Evolutionary conservation across 2,888 invertebrate genomes (phyloP).

Genomic region (Pheosia tremula): DNA sequence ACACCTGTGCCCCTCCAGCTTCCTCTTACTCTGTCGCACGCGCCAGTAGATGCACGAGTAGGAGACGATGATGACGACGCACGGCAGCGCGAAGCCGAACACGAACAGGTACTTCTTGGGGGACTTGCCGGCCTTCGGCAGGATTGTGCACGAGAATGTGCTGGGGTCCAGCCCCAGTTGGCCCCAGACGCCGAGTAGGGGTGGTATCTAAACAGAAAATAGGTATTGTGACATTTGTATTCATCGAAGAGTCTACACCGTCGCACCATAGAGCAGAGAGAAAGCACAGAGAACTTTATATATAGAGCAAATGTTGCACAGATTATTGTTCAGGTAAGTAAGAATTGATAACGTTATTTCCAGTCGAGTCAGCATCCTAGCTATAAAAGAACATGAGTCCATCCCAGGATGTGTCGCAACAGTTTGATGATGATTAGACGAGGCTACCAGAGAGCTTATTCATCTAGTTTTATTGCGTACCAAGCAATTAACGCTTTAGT

Average conservation of each 20-base stretch:
- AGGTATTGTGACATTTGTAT: not conserved
- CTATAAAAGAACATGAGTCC: no score
- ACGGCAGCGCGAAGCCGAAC: slow-evolving; percentile 93
- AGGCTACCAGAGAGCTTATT: not conserved
- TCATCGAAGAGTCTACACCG: no score
- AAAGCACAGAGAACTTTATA: no score
- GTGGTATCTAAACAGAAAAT: slow-evolving; percentile 86
- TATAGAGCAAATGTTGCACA: no score
- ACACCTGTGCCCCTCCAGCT: slow-evolving; percentile 89
- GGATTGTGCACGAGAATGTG: slow-evolving; percentile 95
- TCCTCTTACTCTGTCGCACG: slow-evolving; percentile 89
- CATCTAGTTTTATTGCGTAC: not conserved
- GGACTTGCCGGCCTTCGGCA: slow-evolving; percentile 89
- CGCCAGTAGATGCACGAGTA: slow-evolving; percentile 94
- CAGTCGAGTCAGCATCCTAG: no score
- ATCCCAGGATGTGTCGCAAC: no score
- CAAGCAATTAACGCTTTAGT: not conserved
- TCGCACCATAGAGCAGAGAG: no score
- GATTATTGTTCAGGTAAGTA: no score
- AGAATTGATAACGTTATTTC: no score
- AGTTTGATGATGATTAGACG: slow-evolving; percentile 1
- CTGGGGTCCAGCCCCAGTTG: slow-evolving; percentile 90
- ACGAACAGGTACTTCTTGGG: slow-evolving; percentile 94
- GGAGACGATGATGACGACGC: slow-evolving; percentile 92
- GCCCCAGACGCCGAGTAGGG: slow-evolving; percentile 93